Evolutionary conservation across 2,113 vertebrate species (phyloP), one percentile per base, ranked within the genome.

Genomic region (Hymenochirus boettgeri): DNA sequence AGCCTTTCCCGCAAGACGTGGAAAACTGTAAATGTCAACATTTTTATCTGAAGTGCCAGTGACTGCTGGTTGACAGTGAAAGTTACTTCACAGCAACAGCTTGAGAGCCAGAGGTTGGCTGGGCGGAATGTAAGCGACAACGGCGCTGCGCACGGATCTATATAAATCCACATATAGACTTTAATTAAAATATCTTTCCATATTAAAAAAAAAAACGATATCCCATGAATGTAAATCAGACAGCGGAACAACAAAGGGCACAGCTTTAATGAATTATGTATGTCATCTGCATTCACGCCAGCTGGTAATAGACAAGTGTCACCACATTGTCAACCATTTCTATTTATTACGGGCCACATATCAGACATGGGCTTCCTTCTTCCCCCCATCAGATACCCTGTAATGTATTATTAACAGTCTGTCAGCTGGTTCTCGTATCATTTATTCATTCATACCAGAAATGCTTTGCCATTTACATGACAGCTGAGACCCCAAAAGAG

Each of bases 261-360:
- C 65, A 45, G n/a, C n/a, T 69, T 69, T 76, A 70, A 75, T 88
- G 81, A 88, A 88, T 89, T 85, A 89, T 89, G 85, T 76, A 89
- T 88, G 73, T 72, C 79, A 83, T 82, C 74, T 87, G 77, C 80
- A 80, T 82, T 84, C 84, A 81, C 74, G 77, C 74, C 60, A 77
- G 72, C 80, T 86, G 76, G 71, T 86, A 84, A 89, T 78, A 86
- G 85, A 85, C 86, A 89, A n/a, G 82, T 86, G 82, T 85, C 83
- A 77, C 74, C 74, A 77, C 77, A 83, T 69, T 74, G 83, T 85
- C 79, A 75, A 80, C 80, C 79, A 82, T 81, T 70, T 82, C 72
- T 74, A 75, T 61, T 77, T 86, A 86, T 88, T 86, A 81, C 74
- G 72, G 72, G 74, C 73, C 69, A 74, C 70, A 70, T 75, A 85